A percentile compares a stretch with the other conserved stretches of the same genome.
These are phyloP conservation scores for Dromaius novaehollandiae DNA, from an alignment of 2,113 vertebrate genomes.

Conservation along the genomic window DNA sequence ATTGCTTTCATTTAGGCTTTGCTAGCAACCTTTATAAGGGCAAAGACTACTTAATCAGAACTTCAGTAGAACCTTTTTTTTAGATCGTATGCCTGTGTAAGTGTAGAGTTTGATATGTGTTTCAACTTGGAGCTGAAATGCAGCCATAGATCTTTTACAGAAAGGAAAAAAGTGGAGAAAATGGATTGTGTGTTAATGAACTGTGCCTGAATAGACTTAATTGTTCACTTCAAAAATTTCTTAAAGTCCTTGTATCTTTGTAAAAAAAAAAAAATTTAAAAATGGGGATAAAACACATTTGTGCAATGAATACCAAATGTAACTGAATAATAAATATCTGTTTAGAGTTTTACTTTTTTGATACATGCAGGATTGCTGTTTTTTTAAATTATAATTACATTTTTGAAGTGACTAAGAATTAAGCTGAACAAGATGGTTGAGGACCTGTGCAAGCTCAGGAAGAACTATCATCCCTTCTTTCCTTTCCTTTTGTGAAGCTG, in stretches of 20 bases:
- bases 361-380: slow-evolving; percentile 27
- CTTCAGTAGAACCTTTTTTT: neutral
- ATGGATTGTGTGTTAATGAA: slow-evolving; percentile 55
- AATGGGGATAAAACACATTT: slow-evolving; percentile 61
- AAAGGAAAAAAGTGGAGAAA: slow-evolving; percentile 18
- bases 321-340: slow-evolving; percentile 72
- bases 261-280: slow-evolving; percentile 45
- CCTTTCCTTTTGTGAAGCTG: neutral
- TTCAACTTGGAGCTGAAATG: slow-evolving; percentile 56
- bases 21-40: slow-evolving; percentile 36
- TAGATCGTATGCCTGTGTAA: neutral
- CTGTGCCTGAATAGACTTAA: slow-evolving; percentile 76
- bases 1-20: slow-evolving; percentile 41
- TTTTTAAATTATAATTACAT: neutral
- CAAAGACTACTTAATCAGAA: slow-evolving; percentile 45
- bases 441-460: neutral
- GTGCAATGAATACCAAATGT: slow-evolving; percentile 70
- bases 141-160: neutral
- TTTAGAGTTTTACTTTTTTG: slow-evolving; percentile 60
- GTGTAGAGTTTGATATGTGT: neutral
- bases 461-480: neutral
- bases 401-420: neutral
- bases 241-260: slow-evolving; percentile 70
- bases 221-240: slow-evolving; percentile 66
- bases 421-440: neutral